Evolutionary conservation across 2,113 vertebrate genomes (phyloP), one percentile per base, ranked within the genome.

Genomic region (Microtus oregoni): DNA sequence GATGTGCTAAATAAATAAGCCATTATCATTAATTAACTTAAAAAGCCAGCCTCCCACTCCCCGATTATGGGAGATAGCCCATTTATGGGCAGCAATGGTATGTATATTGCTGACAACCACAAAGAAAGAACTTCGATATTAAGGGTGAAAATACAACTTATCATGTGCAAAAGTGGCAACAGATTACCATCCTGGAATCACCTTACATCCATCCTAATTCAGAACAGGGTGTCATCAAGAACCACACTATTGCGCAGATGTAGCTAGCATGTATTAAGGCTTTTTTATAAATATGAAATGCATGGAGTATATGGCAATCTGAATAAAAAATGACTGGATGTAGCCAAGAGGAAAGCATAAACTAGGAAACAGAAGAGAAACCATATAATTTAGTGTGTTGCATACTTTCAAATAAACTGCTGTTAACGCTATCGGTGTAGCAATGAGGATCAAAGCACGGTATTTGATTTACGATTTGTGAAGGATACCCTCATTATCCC

Each of bases 311-410:
- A 67, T 28, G 77, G 73, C 38, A 41, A 92, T 77, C 63, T 20
- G 92, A 88, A 81, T 87, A 61, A 91, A 79, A 94, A 96, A 76
- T 93, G 38, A 76, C 93, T 87, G 30, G 70, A 89, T 61, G 70
- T 88, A 93, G 63, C 94, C 94, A 67, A 92, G 90, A 94, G 79
- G 90, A 91, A 87, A 91, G 79, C 30, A 70, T 55, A 87, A 94
- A 79, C 22, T 78, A 86, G 63, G 61, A 85, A 30, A 52, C 7
- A 79, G 70, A 24, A 55, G 38, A 89, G 55, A 17, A 72, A 81
- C 70, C 78, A 3, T 63, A 13, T 94, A 76, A 92, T 86, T 93
- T 93, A 77, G 94, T 76, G 61, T 35, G 89, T 65, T 65, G 26
- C 83, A 79, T 20, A 35, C 82, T 92, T 94, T 44, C 89, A 70